phyloP scores from a whole-genome alignment of 2,113 vertebrate genomes.

The Onychostruthus taczanowskii region DNA sequence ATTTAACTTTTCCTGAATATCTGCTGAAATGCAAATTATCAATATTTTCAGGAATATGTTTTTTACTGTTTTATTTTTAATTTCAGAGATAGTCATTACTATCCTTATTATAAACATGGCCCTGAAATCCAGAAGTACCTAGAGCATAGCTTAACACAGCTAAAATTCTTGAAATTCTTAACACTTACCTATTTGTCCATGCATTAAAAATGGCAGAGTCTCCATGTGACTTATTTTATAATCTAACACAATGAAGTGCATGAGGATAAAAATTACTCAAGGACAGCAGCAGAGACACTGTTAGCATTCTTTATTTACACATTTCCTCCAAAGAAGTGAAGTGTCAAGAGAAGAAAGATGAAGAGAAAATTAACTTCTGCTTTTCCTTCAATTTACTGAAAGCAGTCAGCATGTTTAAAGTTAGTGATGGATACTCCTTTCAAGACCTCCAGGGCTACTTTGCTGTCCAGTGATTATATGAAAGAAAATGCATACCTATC shows the following conservation, averaged over 20 bases:
- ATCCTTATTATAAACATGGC: background rate
- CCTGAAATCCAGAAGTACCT: background rate
- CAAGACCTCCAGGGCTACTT: background rate
- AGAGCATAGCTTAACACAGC: background rate
- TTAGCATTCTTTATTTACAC: background rate
- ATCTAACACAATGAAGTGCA: background rate
- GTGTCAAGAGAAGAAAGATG: background rate
- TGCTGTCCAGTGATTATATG: background rate
- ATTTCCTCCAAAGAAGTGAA: background rate
- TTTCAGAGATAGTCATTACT: background rate
- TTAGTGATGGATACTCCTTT: background rate
- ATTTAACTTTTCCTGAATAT: background rate
- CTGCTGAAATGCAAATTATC: slow-evolving; percentile 19
- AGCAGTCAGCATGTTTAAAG: background rate
- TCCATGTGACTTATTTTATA: background rate
- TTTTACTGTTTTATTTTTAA: background rate
- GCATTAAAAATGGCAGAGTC: background rate
- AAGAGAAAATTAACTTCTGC: background rate
- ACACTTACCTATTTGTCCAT: background rate
- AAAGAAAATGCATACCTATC: background rate
- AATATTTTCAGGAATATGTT: background rate
- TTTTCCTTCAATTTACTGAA: background rate
- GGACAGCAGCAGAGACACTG: background rate
- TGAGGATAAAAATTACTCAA: background rate
- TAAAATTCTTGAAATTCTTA: background rate